Percentiles rank a stretch among this genome's conserved stretches.
Evolutionary conservation across 2,113 vertebrate species (phyloP).

Genomic region (Chionis minor): DNA sequence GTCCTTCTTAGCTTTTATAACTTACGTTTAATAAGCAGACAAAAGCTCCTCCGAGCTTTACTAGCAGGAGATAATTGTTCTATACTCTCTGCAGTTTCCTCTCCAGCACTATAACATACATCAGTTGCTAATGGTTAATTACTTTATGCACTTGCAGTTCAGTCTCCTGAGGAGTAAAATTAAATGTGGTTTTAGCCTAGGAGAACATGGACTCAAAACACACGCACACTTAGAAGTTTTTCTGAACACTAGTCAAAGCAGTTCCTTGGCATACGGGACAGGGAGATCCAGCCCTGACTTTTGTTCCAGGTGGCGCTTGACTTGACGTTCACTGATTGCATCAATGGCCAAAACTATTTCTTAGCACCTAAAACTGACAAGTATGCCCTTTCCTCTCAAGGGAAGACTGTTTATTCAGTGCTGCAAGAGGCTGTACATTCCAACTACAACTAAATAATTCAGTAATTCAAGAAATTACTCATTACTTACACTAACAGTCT

Average conservation of each 20-base stretch:
- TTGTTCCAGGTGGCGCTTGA: neutral
- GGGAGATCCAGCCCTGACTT: neutral
- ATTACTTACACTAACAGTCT: neutral
- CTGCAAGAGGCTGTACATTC: neutral
- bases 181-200: constrained; percentile 42
- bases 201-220: constrained; percentile 12
- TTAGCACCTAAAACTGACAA: neutral
- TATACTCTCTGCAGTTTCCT: neutral
- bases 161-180: constrained; percentile 55
- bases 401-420: neutral
- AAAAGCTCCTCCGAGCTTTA: constrained; percentile 36
- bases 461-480: neutral
- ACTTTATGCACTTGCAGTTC: constrained; percentile 47
- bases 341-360: neutral
- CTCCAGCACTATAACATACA: neutral
- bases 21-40: neutral
- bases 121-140: constrained; percentile 64
- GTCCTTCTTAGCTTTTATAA: constrained; percentile 39
- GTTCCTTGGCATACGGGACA: neutral
- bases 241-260: neutral
- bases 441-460: neutral
- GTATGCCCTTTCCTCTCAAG: neutral
- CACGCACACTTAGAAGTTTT: neutral
- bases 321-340: neutral
- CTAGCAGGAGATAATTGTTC: constrained; percentile 45